Conservation (phyloP, 2,113 vertebrate genomes). For the Tyto alba region DNA sequence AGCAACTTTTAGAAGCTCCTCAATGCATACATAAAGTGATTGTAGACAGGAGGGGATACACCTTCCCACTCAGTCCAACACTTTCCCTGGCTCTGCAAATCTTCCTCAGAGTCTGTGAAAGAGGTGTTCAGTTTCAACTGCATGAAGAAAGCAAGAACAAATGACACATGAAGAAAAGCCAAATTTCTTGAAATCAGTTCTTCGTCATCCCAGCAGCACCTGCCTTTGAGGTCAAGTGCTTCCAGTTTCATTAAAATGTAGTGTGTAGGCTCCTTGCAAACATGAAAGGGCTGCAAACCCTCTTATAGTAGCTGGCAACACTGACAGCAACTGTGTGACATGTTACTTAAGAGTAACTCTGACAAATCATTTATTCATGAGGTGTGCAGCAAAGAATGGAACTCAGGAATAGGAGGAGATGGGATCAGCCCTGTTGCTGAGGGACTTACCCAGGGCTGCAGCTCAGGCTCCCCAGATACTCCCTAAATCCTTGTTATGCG, state of each 20-base stretch:
- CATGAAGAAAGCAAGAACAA: background rate
- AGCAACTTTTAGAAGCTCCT: background rate
- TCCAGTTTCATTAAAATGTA: background rate
- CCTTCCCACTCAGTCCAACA: background rate
- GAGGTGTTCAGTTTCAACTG: no score
- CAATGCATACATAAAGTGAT: fast-evolving
- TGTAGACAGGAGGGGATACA: background rate
- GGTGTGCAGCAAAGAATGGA: background rate
- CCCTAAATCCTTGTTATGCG: background rate
- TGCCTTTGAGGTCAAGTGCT: background rate
- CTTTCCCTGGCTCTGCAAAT: no score
- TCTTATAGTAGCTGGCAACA: background rate
- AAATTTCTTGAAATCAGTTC: background rate
- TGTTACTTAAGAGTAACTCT: background rate
- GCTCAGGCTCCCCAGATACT: background rate
- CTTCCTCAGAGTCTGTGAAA: background rate
- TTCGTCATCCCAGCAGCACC: background rate
- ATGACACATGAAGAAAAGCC: background rate
- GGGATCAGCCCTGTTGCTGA: background rate
- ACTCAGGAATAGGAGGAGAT: background rate
- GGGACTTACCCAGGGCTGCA: background rate
- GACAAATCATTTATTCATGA: background rate
- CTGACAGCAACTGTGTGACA: no score
- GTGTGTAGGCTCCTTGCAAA: background rate
- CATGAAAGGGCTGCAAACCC: background rate